phyloP scores from a whole-genome alignment of 2,888 invertebrate species.

The Leucophenga maculata region DNA sequence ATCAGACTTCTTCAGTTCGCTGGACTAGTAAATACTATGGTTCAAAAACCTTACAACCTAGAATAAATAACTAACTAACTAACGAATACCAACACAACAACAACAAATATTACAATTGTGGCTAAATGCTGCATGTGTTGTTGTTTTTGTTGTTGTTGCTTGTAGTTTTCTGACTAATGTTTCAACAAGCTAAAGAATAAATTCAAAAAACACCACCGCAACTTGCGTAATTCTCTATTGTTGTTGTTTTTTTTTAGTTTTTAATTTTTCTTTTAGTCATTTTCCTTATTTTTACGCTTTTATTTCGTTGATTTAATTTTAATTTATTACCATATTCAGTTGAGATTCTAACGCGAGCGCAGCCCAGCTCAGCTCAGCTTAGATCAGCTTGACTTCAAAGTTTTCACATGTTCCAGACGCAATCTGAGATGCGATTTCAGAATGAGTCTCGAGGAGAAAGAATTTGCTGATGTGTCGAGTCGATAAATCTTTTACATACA shows the following conservation, averaged over 20 bases:
- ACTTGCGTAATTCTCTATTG: slow-evolving; percentile 30
- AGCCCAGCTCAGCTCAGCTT: background rate
- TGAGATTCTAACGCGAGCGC: slow-evolving; percentile 58
- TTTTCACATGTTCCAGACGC: slow-evolving; percentile 22
- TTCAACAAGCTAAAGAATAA: slow-evolving; percentile 9
- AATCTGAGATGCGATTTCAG: no score
- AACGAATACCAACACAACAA: background rate
- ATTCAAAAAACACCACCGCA: slow-evolving; percentile 16
- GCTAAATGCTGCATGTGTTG: slow-evolving; percentile 20
- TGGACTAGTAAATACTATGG: slow-evolving; percentile 26
- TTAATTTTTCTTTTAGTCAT: slow-evolving; percentile 18
- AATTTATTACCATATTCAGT: slow-evolving; percentile 67
- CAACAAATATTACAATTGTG: slow-evolving; percentile 3
- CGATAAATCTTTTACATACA: slow-evolving; percentile 21
- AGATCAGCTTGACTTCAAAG: no score
- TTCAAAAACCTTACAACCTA: slow-evolving; percentile 53
- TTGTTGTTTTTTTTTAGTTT: slow-evolving; percentile 20
- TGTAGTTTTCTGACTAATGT: background rate
- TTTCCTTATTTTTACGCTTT: slow-evolving; percentile 6
- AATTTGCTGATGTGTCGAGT: background rate
- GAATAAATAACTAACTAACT: slow-evolving; percentile 34
- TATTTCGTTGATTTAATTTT: slow-evolving; percentile 54
- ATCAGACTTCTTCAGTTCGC: no score
- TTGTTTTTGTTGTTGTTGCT: slow-evolving; percentile 7
- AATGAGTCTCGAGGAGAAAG: no score